Conservation (phyloP, 2,113 vertebrate genomes). For the Callipepla squamata region DNA sequence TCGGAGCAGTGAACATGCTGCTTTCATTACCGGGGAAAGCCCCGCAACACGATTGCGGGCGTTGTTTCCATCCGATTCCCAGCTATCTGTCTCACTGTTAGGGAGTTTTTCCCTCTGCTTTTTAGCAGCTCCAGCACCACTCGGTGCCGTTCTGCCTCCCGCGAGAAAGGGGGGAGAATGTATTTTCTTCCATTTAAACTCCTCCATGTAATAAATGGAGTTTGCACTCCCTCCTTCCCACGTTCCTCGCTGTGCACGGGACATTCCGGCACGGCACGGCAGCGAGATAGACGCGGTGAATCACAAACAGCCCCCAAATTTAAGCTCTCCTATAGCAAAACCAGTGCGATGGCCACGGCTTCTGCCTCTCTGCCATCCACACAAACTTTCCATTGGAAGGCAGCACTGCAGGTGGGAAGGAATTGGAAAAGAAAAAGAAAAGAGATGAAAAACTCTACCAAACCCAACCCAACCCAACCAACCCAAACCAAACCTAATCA, state of each 20-base stretch:
- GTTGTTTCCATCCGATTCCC: constrained; percentile 24
- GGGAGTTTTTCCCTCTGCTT: accelerated
- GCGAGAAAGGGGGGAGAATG: not conserved
- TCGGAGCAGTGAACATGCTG: constrained; percentile 43
- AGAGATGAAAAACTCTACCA: not conserved
- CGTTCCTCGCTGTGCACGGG: not conserved
- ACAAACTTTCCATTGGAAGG: accelerated
- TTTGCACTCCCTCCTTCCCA: not conserved
- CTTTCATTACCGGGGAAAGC: constrained; percentile 4
- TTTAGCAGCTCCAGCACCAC: not conserved
- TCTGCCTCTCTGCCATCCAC: not conserved
- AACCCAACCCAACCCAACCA: no score
- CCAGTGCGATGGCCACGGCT: not conserved
- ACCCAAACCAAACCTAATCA: no score
- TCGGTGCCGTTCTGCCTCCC: not conserved
- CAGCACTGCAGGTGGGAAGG: not conserved
- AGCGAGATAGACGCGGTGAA: not conserved
- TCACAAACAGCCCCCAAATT: not conserved
- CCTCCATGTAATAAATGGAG: not conserved
- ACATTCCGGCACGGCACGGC: not conserved
- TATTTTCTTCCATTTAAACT: not conserved
- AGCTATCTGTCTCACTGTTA: not conserved
- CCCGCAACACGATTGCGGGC: not conserved
- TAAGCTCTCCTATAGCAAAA: not conserved
- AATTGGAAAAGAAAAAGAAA: no score